Evolutionary conservation across 2,888 invertebrate species (phyloP).

Genomic region (Cybosia mesomella): DNA sequence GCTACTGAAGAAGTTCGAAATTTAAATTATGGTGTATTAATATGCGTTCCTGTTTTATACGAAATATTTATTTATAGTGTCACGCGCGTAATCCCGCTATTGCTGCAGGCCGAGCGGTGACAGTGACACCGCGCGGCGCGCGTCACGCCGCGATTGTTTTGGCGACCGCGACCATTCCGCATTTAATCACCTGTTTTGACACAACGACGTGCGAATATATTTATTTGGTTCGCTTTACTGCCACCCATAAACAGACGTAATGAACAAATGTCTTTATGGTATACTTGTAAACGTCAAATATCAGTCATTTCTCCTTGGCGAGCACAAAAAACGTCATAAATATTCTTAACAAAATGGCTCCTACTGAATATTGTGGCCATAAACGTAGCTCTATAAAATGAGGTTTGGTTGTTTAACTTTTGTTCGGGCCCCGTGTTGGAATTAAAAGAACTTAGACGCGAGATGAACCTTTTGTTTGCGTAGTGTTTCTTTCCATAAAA

Average conservation of each 20-base stretch:
- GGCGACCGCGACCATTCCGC: slow-evolving; percentile 49
- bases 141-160: slow-evolving; percentile 55
- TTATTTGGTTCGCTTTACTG: slow-evolving; percentile 70
- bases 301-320: slow-evolving; percentile 75
- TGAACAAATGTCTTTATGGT: slow-evolving; percentile 83
- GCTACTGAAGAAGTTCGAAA: slow-evolving; percentile 85
- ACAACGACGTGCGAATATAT: slow-evolving; percentile 76
- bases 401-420: slow-evolving; percentile 82
- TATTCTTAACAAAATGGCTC: slow-evolving; percentile 83
- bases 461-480: slow-evolving; percentile 75
- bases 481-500: slow-evolving; percentile 71
- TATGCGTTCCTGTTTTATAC: slow-evolving; percentile 74
- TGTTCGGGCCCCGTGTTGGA: slow-evolving; percentile 74
- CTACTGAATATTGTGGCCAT: slow-evolving; percentile 84
- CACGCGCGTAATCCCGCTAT: slow-evolving; percentile 63
- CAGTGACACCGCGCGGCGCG: slow-evolving; percentile 33
- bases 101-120: slow-evolving; percentile 38
- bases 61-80: slow-evolving; percentile 76
- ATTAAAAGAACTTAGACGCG: slow-evolving; percentile 78
- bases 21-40: slow-evolving; percentile 85
- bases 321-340: slow-evolving; percentile 83
- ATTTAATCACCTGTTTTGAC: slow-evolving; percentile 68
- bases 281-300: slow-evolving; percentile 83
- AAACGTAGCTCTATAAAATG: slow-evolving; percentile 82
- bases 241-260: slow-evolving; percentile 76